phyloP scores from a whole-genome alignment of 2,888 invertebrate species.

The Leucania comma region DNA sequence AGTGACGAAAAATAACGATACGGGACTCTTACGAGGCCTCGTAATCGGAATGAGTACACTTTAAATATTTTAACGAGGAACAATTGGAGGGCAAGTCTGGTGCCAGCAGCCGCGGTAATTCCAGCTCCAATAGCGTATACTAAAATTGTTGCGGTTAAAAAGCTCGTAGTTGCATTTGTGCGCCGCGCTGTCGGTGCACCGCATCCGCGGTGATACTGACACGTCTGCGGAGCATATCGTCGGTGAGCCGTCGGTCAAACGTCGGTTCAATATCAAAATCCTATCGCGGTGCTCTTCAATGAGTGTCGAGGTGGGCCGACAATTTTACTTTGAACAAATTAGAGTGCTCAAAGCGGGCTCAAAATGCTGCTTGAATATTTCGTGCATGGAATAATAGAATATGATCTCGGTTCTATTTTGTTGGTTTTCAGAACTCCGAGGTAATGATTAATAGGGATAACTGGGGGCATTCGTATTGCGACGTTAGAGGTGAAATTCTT shows the following conservation, averaged over 20 bases:
- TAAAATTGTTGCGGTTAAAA: constrained; percentile 90
- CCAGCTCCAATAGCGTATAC: constrained; percentile 93
- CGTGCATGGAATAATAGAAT: constrained; percentile 91
- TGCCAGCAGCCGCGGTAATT: constrained; percentile 94
- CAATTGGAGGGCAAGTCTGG: constrained; percentile 92
- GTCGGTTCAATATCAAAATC: constrained; percentile 69
- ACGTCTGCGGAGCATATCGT: constrained; percentile 74
- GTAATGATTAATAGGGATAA: constrained; percentile 89
- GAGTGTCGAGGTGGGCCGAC: constrained; percentile 66
- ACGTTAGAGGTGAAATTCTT: constrained; percentile 31
- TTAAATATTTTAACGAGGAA: constrained; percentile 91
- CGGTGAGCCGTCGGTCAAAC: constrained; percentile 74
- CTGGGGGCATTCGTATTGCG: constrained; percentile 91
- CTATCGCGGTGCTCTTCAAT: constrained; percentile 70
- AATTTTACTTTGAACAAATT: constrained; percentile 93
- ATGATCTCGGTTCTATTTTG: constrained; percentile 92
- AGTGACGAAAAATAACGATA: constrained; percentile 93
- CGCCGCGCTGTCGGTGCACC: constrained; percentile 86
- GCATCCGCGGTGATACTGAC: constrained; percentile 78
- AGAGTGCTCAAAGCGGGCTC: constrained; percentile 92
- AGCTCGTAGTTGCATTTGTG: constrained; percentile 86
- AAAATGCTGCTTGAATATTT: constrained; percentile 83
- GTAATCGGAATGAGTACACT: constrained; percentile 90
- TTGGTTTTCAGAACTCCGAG: constrained; percentile 83
- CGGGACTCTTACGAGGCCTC: constrained; percentile 90